Percentiles rank a stretch among this genome's conserved stretches.
phyloP scores from a whole-genome alignment of 2,888 invertebrate species.

The Hirtodrosophila alboralis region DNA sequence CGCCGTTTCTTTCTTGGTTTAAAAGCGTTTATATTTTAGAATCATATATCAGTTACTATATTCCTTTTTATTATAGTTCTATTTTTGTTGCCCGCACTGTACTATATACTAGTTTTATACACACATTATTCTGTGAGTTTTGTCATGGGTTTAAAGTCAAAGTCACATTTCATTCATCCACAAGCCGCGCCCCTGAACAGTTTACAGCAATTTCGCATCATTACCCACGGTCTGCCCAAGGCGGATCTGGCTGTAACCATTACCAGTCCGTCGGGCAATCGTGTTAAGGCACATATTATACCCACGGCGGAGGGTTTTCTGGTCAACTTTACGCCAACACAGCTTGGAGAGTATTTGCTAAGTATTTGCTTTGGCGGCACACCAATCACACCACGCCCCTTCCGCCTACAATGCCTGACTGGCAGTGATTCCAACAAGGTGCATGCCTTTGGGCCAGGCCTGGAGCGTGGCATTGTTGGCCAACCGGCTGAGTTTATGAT shows the following conservation, averaged over 20 bases:
- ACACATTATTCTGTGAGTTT: conserved; percentile 47
- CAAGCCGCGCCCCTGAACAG: conserved; percentile 92
- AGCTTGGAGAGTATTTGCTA: conserved; percentile 91
- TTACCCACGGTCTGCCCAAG: conserved; percentile 89
- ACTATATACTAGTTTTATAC: no score
- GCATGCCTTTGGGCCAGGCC: conserved; percentile 90
- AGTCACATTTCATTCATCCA: conserved; percentile 82
- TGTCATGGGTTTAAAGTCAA: conserved; percentile 82
- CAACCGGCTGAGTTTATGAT: conserved; percentile 92
- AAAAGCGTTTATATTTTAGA: no score
- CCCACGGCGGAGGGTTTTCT: conserved; percentile 91
- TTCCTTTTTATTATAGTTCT: no score
- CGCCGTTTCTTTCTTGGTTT: no score
- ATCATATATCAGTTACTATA: no score
- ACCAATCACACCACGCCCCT: conserved; percentile 88
- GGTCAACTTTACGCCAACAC: conserved; percentile 91
- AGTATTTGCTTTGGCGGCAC: conserved; percentile 92
- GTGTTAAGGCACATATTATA: conserved; percentile 91
- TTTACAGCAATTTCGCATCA: conserved; percentile 91
- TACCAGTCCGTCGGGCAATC: conserved; percentile 90
- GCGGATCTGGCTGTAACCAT: conserved; percentile 90
- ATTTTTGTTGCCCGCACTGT: no score
- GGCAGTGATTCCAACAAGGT: conserved; percentile 89
- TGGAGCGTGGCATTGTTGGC: conserved; percentile 88
- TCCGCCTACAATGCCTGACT: conserved; percentile 87